phyloP scores from a whole-genome alignment of 64 coral and sea anemone genomes.

The Orbicella faveolata region DNA sequence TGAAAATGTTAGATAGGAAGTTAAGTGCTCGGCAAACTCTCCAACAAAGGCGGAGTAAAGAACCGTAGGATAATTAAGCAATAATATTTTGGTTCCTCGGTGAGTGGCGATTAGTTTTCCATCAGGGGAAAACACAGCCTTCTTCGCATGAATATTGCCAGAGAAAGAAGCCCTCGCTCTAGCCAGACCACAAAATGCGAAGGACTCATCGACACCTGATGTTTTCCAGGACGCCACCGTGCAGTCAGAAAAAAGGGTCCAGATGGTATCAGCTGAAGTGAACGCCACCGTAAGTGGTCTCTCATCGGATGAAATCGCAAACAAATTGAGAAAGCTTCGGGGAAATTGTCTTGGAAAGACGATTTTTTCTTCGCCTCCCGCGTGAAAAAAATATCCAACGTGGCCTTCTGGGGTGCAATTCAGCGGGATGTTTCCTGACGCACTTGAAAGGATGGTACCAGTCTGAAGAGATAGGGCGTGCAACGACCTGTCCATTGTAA shows the following conservation, averaged over 20 bases:
- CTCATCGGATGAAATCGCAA: not conserved
- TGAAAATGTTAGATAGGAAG: not conserved
- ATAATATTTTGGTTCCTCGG: not conserved
- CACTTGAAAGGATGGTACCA: not conserved
- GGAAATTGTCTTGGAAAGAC: not conserved
- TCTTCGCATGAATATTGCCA: not conserved
- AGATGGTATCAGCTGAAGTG: not conserved
- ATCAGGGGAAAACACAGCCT: not conserved
- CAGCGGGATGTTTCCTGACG: not conserved
- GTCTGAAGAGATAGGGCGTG: conserved; percentile 4
- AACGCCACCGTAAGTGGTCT: too few species aligned
- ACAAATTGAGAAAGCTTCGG: not conserved
- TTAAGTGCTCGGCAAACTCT: not conserved
- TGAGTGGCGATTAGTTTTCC: conserved; percentile 6
- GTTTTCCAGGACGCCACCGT: not conserved
- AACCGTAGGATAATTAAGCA: too few species aligned
- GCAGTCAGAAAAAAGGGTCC: not conserved
- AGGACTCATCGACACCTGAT: not conserved
- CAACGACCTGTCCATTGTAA: not conserved
- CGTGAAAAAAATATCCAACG: not conserved
- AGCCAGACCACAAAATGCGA: too few species aligned
- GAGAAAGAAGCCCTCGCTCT: too few species aligned
- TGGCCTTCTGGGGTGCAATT: not conserved
- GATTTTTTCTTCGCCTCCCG: not conserved
- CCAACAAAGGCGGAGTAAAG: not conserved